These are phyloP conservation scores for Semotilus atromaculatus DNA, from an alignment of 2,797 vertebrate genomes.

Conservation along the genomic window DNA sequence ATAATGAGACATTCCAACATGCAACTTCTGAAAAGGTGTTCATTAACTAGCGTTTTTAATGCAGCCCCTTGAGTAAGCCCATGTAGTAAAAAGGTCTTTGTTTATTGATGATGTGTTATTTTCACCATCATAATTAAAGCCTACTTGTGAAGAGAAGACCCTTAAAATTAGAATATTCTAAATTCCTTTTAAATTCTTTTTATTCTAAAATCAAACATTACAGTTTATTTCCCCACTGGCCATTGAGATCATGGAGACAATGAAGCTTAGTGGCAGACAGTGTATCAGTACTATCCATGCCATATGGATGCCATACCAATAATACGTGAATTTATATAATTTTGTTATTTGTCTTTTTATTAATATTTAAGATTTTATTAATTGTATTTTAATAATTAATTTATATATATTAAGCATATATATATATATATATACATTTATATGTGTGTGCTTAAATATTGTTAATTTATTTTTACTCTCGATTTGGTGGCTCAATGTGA, in stretches of 20 bases:
- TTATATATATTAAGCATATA: no score
- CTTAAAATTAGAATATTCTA: constrained; percentile 41
- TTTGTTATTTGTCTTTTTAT: background rate
- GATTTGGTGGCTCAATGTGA: no score
- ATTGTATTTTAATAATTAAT: background rate
- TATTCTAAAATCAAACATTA: background rate
- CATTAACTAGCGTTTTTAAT: constrained; percentile 53
- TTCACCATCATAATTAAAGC: constrained; percentile 51
- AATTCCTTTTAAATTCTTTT: background rate
- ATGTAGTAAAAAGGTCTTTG: constrained; percentile 53
- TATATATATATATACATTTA: no score
- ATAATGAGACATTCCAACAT: constrained; percentile 59
- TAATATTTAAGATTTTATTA: background rate
- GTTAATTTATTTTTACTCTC: no score
- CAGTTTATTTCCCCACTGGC: constrained; percentile 9
- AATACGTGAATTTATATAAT: background rate
- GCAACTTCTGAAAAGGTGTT: constrained; percentile 46
- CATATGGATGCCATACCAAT: background rate
- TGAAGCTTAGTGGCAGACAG: constrained; percentile 20
- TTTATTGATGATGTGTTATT: constrained; percentile 49
- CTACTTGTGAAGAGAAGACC: constrained; percentile 40
- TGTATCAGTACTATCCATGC: background rate
- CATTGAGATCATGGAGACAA: background rate
- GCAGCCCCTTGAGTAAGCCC: constrained; percentile 36
- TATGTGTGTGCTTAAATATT: no score